phyloP scores from a whole-genome alignment of 1,140 invertebrate genomes.

The Sipha flava region DNA sequence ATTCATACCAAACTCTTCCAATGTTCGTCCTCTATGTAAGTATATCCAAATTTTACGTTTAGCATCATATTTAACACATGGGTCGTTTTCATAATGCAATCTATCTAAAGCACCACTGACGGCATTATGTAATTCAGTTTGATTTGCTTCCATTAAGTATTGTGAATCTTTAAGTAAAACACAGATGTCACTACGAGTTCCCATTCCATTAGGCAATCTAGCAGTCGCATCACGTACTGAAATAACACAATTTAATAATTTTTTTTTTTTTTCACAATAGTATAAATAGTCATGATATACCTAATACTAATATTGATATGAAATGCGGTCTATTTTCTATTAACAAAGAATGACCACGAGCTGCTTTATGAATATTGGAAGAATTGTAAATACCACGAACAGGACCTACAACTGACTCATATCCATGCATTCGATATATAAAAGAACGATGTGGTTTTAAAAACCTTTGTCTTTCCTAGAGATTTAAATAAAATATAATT shows the following conservation, averaged over 20 bases:
- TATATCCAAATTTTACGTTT: slow-evolving; percentile 86
- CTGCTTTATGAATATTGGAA: slow-evolving; percentile 41
- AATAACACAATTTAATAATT: slow-evolving; percentile 31
- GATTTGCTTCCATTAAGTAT: slow-evolving; percentile 65
- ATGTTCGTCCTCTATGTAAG: slow-evolving; percentile 66
- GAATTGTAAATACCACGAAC: slow-evolving; percentile 73
- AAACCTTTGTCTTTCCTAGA: slow-evolving; percentile 60
- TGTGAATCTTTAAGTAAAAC: slow-evolving; percentile 75
- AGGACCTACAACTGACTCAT: slow-evolving; percentile 79
- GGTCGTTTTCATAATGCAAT: slow-evolving; percentile 79
- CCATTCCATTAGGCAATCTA: slow-evolving; percentile 85
- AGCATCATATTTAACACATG: slow-evolving; percentile 82
- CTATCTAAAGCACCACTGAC: slow-evolving; percentile 82
- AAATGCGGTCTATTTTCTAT: slow-evolving; percentile 77
- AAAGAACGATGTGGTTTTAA: slow-evolving; percentile 77
- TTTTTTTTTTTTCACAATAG: not conserved
- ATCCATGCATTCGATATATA: slow-evolving; percentile 74
- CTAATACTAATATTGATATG: slow-evolving; percentile 79
- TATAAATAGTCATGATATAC: slow-evolving; percentile 40
- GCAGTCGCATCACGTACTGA: slow-evolving; percentile 83
- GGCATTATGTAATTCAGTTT: slow-evolving; percentile 67
- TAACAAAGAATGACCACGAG: slow-evolving; percentile 73
- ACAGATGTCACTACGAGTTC: slow-evolving; percentile 81
- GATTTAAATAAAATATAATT: slow-evolving; percentile 5
- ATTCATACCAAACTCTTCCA: slow-evolving; percentile 59